These are phyloP conservation scores for Elaphurus davidianus DNA, from an alignment of 2,113 vertebrate species.

Conservation along the genomic window DNA sequence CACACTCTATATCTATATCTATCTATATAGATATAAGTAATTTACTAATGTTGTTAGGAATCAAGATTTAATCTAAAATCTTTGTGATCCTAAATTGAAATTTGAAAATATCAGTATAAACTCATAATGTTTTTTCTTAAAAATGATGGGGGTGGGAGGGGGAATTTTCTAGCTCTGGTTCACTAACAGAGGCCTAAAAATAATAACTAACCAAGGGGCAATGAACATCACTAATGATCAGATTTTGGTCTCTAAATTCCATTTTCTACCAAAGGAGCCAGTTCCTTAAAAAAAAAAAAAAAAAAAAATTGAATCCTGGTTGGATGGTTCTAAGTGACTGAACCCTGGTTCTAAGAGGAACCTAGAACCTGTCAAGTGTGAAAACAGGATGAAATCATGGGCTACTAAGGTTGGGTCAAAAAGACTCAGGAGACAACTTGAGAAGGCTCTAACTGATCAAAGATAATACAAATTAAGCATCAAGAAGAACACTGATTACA, in stretches of 20 bases:
- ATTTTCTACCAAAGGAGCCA: background rate
- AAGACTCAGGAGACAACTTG: background rate
- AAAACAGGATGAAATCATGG: background rate
- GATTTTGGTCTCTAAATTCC: background rate
- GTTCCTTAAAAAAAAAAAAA: background rate
- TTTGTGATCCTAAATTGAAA: background rate
- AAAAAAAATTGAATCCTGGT: background rate
- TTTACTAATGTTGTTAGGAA: background rate
- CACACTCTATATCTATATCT: background rate
- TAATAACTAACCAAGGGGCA: background rate
- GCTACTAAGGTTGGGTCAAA: background rate
- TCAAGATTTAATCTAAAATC: background rate
- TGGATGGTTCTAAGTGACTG: background rate
- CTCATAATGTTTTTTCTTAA: background rate
- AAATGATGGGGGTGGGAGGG: background rate
- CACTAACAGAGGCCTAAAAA: background rate
- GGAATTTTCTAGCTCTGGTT: background rate
- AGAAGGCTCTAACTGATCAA: background rate
- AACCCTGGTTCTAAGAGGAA: background rate
- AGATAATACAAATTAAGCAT: background rate
- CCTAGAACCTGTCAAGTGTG: background rate
- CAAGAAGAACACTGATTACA: background rate
- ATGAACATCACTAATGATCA: background rate
- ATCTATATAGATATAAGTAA: background rate
- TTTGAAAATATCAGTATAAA: background rate